phyloP scores from a whole-genome alignment of 2,113 vertebrate species.

The Bufo bufo region DNA sequence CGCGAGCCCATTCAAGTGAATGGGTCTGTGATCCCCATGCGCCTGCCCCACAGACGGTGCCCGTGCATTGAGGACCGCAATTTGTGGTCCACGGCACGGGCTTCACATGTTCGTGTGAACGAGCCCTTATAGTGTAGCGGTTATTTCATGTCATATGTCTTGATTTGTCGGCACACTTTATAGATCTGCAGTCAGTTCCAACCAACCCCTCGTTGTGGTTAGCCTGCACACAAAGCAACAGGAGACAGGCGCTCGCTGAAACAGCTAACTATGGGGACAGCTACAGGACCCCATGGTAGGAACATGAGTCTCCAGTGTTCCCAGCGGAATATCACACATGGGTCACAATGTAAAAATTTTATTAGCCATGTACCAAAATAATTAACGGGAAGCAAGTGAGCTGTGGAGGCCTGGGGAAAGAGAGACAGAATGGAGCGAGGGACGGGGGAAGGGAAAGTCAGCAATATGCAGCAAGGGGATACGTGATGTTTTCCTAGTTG shows the following conservation, averaged over 20 bases:
- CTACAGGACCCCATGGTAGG: constrained; percentile 1
- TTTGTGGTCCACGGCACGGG: too few relatives aligned
- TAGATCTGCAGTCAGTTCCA: constrained; percentile 1
- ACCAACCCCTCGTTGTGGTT: background rate
- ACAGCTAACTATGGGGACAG: constrained; percentile 26
- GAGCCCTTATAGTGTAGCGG: background rate
- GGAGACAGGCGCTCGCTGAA: background rate
- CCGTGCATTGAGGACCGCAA: too few relatives aligned
- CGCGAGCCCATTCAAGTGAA: too few relatives aligned
- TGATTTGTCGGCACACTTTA: background rate
- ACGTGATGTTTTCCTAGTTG: background rate
- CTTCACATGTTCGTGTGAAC: too few relatives aligned
- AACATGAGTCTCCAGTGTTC: constrained; percentile 31
- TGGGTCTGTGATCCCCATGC: too few relatives aligned
- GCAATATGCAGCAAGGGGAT: background rate
- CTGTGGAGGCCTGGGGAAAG: constrained; percentile 4
- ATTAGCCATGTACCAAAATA: constrained; percentile 45
- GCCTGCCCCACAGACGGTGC: too few relatives aligned
- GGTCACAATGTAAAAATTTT: constrained; percentile 33
- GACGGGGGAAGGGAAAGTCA: background rate
- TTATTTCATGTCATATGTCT: background rate
- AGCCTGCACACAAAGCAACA: constrained; percentile 10
- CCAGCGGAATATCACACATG: constrained; percentile 23
- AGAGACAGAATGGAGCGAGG: background rate
- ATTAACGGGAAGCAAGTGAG: constrained; percentile 48